A percentile compares a stretch with the other conserved stretches of the same genome.
These are phyloP conservation scores for Malurus melanocephalus DNA, from an alignment of 2,113 vertebrate genomes.

Conservation along the genomic window DNA sequence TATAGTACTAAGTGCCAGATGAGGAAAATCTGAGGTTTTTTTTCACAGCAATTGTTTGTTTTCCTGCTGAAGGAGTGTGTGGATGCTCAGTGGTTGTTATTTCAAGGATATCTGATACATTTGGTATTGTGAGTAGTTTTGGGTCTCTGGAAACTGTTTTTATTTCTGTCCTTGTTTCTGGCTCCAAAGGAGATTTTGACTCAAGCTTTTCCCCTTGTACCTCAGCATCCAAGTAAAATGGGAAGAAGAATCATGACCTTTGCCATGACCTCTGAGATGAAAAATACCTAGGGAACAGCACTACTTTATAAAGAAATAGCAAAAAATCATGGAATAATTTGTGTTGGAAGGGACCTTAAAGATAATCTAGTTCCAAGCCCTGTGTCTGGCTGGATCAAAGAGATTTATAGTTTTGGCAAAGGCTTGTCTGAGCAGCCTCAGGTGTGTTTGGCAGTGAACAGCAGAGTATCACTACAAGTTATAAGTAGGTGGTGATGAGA, in stretches of 20 bases:
- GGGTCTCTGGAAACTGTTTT: background rate
- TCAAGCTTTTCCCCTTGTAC: background rate
- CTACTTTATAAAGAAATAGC: background rate
- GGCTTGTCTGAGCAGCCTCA: background rate
- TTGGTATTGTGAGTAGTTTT: background rate
- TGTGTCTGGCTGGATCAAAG: background rate
- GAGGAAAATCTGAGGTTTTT: fast-evolving
- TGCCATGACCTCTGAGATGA: background rate
- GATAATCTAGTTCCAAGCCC: background rate
- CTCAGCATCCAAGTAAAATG: background rate
- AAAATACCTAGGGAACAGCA: background rate
- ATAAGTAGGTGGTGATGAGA: background rate
- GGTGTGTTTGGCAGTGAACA: background rate
- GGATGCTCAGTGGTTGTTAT: background rate
- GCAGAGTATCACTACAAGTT: background rate
- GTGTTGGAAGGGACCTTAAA: background rate
- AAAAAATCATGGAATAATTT: background rate
- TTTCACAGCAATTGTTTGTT: background rate
- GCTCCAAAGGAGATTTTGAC: background rate
- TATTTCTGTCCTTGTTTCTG: background rate
- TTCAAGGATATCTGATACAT: background rate
- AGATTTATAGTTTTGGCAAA: background rate
- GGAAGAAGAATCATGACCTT: background rate
- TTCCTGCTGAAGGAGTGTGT: background rate
- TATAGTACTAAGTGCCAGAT: background rate